These are phyloP conservation scores for Cryptosula pallasiana DNA, from an alignment of 2,888 invertebrate species.

Conservation along the genomic window DNA sequence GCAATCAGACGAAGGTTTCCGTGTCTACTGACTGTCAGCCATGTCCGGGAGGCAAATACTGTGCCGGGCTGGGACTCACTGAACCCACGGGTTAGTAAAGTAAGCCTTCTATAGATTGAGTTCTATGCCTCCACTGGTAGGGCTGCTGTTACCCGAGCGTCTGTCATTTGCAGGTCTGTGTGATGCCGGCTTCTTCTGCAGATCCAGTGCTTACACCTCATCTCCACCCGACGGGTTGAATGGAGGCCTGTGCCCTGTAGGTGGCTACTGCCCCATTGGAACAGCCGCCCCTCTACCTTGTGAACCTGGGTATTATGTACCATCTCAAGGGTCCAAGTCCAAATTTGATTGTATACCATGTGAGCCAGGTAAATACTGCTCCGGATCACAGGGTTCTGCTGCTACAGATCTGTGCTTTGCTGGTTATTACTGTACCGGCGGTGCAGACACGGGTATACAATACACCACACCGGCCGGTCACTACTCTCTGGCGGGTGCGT, in stretches of 20 bases:
- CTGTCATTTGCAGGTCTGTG: conserved; percentile 34
- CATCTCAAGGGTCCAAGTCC: conserved; percentile 44
- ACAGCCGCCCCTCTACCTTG: conserved; percentile 42
- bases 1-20: conserved; percentile 38
- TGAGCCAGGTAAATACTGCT: conserved; percentile 47
- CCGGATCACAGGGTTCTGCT: conserved; percentile 42
- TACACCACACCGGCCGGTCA: conserved; percentile 41
- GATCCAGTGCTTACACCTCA: conserved; percentile 48
- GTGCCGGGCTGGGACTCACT: conserved; percentile 48
- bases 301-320: conserved; percentile 44
- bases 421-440: conserved; percentile 46
- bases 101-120: too few relatives aligned
- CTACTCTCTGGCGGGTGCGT: conserved; percentile 43
- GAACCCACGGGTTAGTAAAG: conserved; percentile 41
- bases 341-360: conserved; percentile 46
- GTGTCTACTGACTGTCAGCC: conserved; percentile 47
- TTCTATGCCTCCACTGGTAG: too few relatives aligned
- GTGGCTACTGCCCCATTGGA: conserved; percentile 47
- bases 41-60: conserved; percentile 50
- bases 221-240: conserved; percentile 49
- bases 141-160: too few relatives aligned
- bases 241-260: conserved; percentile 47
- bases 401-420: conserved; percentile 42
- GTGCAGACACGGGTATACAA: conserved; percentile 43
- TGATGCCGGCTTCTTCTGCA: conserved; percentile 45